Evolutionary conservation across 1,140 invertebrate species (phyloP).

Genomic region (Marisa cornuarietis): DNA sequence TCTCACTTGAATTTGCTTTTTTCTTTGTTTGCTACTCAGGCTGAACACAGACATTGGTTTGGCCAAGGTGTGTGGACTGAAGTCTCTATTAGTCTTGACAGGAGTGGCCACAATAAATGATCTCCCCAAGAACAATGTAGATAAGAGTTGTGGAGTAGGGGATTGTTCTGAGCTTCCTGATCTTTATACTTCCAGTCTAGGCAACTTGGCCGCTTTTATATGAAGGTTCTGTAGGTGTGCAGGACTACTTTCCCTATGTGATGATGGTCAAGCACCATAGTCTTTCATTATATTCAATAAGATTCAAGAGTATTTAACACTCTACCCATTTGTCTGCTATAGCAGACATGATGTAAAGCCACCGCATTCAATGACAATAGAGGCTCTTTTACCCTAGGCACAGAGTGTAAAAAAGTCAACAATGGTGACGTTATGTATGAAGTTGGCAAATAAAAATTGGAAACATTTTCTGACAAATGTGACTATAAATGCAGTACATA

Average conservation of each 20-base stretch:
- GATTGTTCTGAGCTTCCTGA: conserved; percentile 15
- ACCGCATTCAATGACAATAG: no score
- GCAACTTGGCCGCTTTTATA: conserved; percentile 31
- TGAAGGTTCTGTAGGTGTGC: background rate
- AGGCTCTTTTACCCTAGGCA: no score
- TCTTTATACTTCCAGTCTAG: conserved; percentile 23
- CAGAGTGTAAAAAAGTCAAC: no score
- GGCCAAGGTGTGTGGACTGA: conserved; percentile 45
- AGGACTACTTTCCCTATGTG: background rate
- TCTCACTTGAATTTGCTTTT: background rate
- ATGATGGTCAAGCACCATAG: background rate
- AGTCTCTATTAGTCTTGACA: conserved; percentile 46
- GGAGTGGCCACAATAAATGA: conserved; percentile 34
- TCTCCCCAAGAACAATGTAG: conserved; percentile 2
- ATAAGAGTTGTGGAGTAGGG: background rate
- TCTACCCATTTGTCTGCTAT: no score
- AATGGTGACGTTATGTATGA: no score
- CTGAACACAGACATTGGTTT: conserved; percentile 47
- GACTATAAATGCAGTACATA: no score
- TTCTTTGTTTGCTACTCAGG: conserved; percentile 27
- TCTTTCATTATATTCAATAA: background rate
- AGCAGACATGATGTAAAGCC: no score
- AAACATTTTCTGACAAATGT: no score
- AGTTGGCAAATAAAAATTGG: no score
- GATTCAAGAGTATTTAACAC: no score